A percentile compares a stretch with the other conserved stretches of the same genome.
phyloP scores from a whole-genome alignment of 30 jellyfish, hydroid and myxozoan genomes.

The Rhopilema esculentum region DNA sequence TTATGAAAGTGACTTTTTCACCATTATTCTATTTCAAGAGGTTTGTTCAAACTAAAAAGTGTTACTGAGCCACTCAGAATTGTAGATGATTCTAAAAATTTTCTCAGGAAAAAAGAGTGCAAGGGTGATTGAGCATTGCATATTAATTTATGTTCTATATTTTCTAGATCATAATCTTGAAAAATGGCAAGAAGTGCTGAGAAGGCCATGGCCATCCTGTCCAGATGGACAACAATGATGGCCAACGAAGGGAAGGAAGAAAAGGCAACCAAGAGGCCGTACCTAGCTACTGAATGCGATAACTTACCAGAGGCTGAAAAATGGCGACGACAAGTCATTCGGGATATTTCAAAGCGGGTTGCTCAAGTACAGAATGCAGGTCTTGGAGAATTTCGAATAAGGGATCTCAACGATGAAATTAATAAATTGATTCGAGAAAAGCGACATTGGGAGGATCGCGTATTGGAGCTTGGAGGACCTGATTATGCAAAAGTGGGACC shows the following conservation, averaged over 20 bases:
- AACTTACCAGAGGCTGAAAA: conserved; percentile 86
- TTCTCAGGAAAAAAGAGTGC: not conserved
- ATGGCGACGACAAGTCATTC: conserved; percentile 95
- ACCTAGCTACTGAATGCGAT: conserved; percentile 94
- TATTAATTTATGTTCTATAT: not conserved
- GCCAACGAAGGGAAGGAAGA: conserved; percentile 87
- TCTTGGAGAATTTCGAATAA: conserved; percentile 96
- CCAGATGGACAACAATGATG: conserved; percentile 97
- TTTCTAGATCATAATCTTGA: not conserved
- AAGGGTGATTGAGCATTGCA: not conserved
- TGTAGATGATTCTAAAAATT: too few species aligned
- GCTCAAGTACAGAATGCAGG: conserved; percentile 99
- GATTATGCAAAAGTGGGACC: conserved; percentile 94
- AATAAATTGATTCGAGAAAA: conserved; percentile 91
- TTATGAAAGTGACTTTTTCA: too few species aligned
- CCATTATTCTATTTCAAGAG: too few species aligned
- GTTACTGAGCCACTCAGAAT: not conserved
- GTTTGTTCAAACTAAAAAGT: too few species aligned
- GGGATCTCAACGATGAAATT: conserved; percentile 98
- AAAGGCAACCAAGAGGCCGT: conserved; percentile 86
- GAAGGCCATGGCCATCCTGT: conserved; percentile 98
- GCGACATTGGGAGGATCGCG: conserved; percentile 97
- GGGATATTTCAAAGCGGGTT: conserved; percentile 92
- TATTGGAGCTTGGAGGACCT: conserved; percentile 96
- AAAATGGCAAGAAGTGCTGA: conserved; percentile 96